Evolutionary conservation across 2,888 invertebrate species (phyloP), one percentile per base, ranked within the genome.

Genomic region (Epiblema foenella): DNA sequence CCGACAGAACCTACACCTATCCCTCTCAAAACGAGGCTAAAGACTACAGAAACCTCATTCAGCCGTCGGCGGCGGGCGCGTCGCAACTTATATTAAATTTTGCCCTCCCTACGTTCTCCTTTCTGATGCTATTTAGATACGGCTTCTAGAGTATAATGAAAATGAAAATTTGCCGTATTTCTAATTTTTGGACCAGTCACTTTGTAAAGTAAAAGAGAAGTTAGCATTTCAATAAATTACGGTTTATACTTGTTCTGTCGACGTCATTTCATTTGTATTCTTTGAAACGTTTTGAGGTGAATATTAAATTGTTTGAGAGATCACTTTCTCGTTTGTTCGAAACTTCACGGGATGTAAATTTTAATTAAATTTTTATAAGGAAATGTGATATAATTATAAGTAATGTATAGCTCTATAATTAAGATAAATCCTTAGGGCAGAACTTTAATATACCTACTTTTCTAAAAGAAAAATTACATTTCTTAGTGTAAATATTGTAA

Each of bases 11-110:
- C 2, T 93, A 93, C 75, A 93, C 93, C 57, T 89, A 95, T 79
- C 95, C 95, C 7, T 90, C 95, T 49, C 95, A 95, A 76, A 94
- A 95, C 69, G 95, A 93, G 78, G 93, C 93, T 2, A 93, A 93
- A 79, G 93, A 93, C 85, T 93, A 91, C 75, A 89, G 93, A 76
- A 93, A 93, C 80, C 83, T 93, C 75, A 90, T 92, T 75, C 84
- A 83, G 69, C 75, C 79, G 18, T 85, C 91, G 66, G 83, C 87
- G 62, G 80, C 76, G 24, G 78, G 83, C 42, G 64, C 60, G 24
- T 46, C 37, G 52, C 68, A 60, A 52, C 46, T 66, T 70, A 37
- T 60, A 60, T 70, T 70, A 66, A 70, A 70, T 66, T 60, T 60
- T 10, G 59, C 54, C 11, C 58, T 59, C 20, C 46, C 58, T 8